These are phyloP conservation scores for Phymatocera aterrima DNA, from an alignment of 2,888 invertebrate genomes.

Conservation along the genomic window DNA sequence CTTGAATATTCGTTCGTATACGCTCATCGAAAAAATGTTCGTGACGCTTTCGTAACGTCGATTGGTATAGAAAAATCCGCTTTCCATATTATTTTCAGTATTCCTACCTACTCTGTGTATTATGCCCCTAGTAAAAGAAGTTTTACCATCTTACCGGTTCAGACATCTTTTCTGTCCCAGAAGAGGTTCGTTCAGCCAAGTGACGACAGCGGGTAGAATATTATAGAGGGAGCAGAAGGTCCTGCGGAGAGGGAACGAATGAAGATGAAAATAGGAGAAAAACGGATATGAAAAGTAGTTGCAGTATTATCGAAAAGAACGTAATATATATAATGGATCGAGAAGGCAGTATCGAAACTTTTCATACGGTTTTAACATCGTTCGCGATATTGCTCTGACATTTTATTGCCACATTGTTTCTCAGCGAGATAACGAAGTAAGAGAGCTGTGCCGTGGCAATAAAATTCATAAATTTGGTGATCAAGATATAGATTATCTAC, in stretches of 20 bases:
- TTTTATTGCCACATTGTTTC: slow-evolving; percentile 21
- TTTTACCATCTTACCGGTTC: no score
- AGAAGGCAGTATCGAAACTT: slow-evolving; percentile 3
- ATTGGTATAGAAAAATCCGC: not conserved
- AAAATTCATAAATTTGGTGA: not conserved
- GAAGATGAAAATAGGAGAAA: no score
- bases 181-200: no score
- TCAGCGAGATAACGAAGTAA: not conserved
- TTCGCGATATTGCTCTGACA: not conserved
- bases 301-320: no score
- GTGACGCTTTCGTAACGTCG: not conserved
- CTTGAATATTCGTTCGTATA: no score
- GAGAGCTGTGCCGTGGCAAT: not conserved
- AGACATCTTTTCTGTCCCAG: no score
- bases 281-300: no score
- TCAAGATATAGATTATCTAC: slow-evolving; percentile 13
- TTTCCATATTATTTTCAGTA: not conserved
- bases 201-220: no score
- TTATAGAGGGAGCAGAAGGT: no score
- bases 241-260: no score
- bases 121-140: no score
- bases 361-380: slow-evolving; percentile 12
- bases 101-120: not conserved
- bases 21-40: not conserved
- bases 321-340: no score